Evolutionary conservation across 37 sponge, comb jelly and placozoan genomes (phyloP).

Genomic region (Bolinopsis microptera): DNA sequence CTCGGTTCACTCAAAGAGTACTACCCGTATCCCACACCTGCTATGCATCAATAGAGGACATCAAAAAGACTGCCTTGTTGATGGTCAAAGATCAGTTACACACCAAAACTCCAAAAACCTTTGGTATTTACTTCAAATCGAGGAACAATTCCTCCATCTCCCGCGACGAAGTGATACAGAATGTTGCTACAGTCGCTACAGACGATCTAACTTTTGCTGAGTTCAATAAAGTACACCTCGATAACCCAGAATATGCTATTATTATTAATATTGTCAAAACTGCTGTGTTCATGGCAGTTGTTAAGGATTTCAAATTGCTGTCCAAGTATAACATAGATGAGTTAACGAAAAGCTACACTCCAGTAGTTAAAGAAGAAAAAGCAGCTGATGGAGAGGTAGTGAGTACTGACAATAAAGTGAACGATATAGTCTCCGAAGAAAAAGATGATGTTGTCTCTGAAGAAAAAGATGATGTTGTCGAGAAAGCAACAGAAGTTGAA

Average conservation of each 20-base stretch:
- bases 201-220: constrained; percentile 68
- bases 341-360: constrained; percentile 41
- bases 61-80: constrained; percentile 65
- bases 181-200: constrained; percentile 73
- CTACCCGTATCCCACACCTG: constrained; percentile 74
- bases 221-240: constrained; percentile 72
- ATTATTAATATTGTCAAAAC: constrained; percentile 80
- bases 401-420: no score
- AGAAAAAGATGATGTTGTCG: background rate
- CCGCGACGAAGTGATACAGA: constrained; percentile 74
- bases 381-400: background rate
- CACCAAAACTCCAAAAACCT: constrained; percentile 64
- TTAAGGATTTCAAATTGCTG: constrained; percentile 77
- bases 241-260: constrained; percentile 73
- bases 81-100: constrained; percentile 77
- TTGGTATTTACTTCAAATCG: constrained; percentile 63
- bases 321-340: constrained; percentile 82
- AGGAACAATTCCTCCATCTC: constrained; percentile 32
- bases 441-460: background rate
- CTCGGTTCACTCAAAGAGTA: constrained; percentile 74
- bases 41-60: constrained; percentile 72
- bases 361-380: background rate
- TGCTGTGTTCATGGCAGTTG: constrained; percentile 75
- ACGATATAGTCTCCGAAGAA: no score
- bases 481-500: no score